Evolutionary conservation across 2,888 invertebrate genomes (phyloP), one percentile per base, ranked within the genome.

Genomic region (Cephus pygmeus): DNA sequence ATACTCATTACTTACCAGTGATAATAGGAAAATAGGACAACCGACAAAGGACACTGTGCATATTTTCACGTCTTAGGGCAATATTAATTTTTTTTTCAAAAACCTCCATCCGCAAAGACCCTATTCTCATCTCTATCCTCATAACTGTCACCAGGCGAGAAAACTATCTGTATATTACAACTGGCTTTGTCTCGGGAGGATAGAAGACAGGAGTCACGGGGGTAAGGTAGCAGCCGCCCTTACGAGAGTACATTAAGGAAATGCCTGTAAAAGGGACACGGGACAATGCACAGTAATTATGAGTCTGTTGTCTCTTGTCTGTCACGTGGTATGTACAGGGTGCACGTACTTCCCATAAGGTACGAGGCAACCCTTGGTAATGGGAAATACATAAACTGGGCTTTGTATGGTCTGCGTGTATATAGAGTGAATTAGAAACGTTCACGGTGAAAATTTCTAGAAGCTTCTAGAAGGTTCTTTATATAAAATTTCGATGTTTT

Each of bases 271-370:
- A 71, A 71, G 71, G 12, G 33, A 71, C 71, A 71, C 3, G 12
- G 12, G 71, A 71, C 71, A 71, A 71, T 71, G 71, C 71, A 6
- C 12, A 23, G 71, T 71, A 71, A 71, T 71, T 71, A 71, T 71
- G 71, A 71, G 71, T 31, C 71, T 23, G 30, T 71, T 71, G 71
- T 71, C 33, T 30, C 11, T 30, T 30, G 12, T 33, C 30, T 33
- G 31, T 69, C 69, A 30, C 4, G 30, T 1, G 11, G 71, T 56
- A 40, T 1, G 71, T 23, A 40, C 23, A 56, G 56, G 56, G 56
- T 56, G 6, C 23, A 1, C 56, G 56, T 56, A 56, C 56, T 56
- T 56, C 56, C 9, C 6, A 2, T 23, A 23, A 6, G 23, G 56
- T 23, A 56, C 23, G 23, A 56, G 9, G 9, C 23, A 23, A 56